Conservation (phyloP, 2,797 vertebrate species). For the Anguilla anguilla region DNA sequence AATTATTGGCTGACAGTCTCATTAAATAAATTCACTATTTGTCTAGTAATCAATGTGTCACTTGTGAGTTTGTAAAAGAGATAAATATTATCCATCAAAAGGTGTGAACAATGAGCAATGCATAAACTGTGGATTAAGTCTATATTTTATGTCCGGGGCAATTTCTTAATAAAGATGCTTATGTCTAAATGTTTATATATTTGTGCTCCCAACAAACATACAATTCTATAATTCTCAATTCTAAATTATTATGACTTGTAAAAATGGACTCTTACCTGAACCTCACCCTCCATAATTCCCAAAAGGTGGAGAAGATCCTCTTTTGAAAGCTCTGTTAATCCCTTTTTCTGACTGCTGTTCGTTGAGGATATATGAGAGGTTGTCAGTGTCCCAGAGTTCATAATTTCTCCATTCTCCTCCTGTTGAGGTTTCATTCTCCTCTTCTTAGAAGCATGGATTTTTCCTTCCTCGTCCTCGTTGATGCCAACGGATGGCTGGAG, state of each 20-base stretch:
- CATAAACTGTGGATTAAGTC: neutral
- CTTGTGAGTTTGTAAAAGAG: neutral
- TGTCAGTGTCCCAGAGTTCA: conserved; percentile 68
- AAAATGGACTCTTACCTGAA: conserved; percentile 79
- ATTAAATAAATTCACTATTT: neutral
- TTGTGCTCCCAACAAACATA: neutral
- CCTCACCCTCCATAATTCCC: conserved; percentile 95
- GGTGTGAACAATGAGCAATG: neutral
- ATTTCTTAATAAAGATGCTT: neutral
- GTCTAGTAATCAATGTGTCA: neutral
- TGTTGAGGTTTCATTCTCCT: conserved; percentile 76
- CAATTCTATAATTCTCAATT: neutral
- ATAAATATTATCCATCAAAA: neutral
- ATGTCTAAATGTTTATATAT: neutral
- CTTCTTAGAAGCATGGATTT: conserved; percentile 72
- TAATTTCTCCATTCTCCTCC: conserved; percentile 71
- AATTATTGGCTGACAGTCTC: neutral
- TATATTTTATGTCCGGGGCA: neutral
- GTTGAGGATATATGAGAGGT: conserved; percentile 68
- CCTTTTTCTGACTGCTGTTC: conserved; percentile 60
- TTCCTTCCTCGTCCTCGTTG: conserved; percentile 74
- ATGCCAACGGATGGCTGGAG: conserved; percentile 67
- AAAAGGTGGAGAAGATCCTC: conserved; percentile 86
- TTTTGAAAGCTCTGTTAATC: conserved; percentile 78
- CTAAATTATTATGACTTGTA: neutral